These are phyloP conservation scores for Cephus spinipes DNA, from an alignment of 2,888 invertebrate genomes.

Conservation along the genomic window DNA sequence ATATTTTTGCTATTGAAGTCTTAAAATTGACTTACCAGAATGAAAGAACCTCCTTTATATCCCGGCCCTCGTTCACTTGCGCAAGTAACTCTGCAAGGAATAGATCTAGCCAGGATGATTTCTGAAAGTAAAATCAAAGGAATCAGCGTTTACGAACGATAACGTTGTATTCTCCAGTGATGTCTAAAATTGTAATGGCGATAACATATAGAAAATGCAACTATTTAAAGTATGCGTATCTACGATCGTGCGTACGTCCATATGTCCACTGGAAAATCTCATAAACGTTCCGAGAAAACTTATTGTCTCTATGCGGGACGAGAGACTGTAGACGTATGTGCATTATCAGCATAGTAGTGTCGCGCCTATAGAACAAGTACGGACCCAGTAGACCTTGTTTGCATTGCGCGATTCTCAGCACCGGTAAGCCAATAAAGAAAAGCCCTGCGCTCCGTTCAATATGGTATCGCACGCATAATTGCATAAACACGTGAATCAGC, in stretches of 20 bases:
- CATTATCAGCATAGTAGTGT: not conserved
- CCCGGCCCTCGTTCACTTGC: slow-evolving; percentile 71
- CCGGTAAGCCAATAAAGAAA: not conserved
- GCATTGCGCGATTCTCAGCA: not conserved
- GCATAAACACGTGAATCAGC: not conserved
- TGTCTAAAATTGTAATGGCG: not conserved
- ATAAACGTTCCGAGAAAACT: not conserved
- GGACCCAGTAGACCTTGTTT: not conserved
- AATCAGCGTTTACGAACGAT: not conserved
- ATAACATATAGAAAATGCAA: not conserved
- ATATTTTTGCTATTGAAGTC: not conserved
- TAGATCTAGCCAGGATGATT: slow-evolving; percentile 75
- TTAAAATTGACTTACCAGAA: slow-evolving; percentile 69
- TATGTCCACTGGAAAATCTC: not conserved
- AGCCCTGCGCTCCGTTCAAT: not conserved
- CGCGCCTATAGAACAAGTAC: not conserved
- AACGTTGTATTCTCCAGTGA: not conserved
- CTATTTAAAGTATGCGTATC: not conserved
- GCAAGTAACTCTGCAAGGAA: slow-evolving; percentile 74
- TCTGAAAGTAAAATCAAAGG: slow-evolving; percentile 66
- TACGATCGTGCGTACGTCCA: not conserved
- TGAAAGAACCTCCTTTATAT: slow-evolving; percentile 71
- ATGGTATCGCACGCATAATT: not conserved
- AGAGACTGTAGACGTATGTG: not conserved
- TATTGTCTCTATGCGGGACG: not conserved